Evolutionary conservation across 1,140 invertebrate species (phyloP), one percentile per base, ranked within the genome.

Genomic region (Orius insidiosus): DNA sequence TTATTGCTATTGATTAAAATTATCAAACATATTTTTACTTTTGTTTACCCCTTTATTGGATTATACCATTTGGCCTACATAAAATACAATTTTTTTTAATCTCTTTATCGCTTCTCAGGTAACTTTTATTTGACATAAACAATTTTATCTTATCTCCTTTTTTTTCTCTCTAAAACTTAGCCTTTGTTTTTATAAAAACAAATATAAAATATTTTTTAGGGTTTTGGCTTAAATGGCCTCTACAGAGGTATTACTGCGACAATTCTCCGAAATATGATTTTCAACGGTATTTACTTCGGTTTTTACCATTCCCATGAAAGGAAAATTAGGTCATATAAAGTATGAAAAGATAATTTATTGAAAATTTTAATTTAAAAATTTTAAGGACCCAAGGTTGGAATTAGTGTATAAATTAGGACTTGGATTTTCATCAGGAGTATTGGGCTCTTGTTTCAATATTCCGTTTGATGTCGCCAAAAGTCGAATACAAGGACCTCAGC

Each of bases 381-480:
- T 62, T 46, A 60, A 86, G 79, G 78, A 82, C 64, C 68, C 66
- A 0, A 53, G 68, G 0, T 51, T 69, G 48, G 81, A 85, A 57
- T 77, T 87, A 52, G 53, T 72, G 5, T 64, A 75, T 14, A 78
- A 82, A 62, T 70, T 90, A 2, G 60, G 68, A 5, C 78, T 93
- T 48, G 88, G 88, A 38, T 88, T 95, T 57, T 65, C 69, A 14
- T 83, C 86, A 14, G 88, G 88, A 7, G 80, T 78, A 0, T 56
- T 92, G 11, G 85, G 78, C 14, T 92, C 85, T 1, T 76, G 77
- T 57, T 65, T 86, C 15, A 95, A 95, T 60, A 94, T 94, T 67
- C 89, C 89, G 18, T 94, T 93, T 65, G 90, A 95, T 63, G 90
- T 95, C 4, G 90, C 86, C 6, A 95, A 95, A 64, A 90, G 85